phyloP scores from a whole-genome alignment of 2,888 invertebrate species.

The Tetropium fuscum region DNA sequence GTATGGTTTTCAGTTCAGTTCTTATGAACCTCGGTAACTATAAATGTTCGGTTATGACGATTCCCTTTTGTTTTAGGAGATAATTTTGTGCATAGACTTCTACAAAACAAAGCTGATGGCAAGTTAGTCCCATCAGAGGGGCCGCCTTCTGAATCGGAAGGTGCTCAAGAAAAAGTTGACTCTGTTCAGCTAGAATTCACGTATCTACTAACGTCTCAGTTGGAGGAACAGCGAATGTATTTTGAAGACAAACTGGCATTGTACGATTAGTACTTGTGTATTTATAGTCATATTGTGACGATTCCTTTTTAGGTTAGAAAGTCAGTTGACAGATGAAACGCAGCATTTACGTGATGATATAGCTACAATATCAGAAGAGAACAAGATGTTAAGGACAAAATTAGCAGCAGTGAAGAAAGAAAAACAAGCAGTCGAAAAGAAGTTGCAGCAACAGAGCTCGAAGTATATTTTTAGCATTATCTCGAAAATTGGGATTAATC shows the following conservation, averaged over 20 bases:
- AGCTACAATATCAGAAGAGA: slow-evolving; percentile 68
- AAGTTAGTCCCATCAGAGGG: slow-evolving; percentile 89
- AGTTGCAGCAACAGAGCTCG: slow-evolving; percentile 72
- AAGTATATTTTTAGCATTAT: slow-evolving; percentile 65
- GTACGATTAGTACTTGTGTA: too few relatives aligned
- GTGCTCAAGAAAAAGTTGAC: slow-evolving; percentile 87
- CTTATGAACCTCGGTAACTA: background rate
- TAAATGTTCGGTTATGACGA: background rate
- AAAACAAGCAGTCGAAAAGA: slow-evolving; percentile 78
- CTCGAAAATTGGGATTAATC: background rate
- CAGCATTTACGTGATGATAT: slow-evolving; percentile 67
- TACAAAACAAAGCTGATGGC: slow-evolving; percentile 97
- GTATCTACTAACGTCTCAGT: slow-evolving; percentile 93
- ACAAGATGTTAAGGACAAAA: slow-evolving; percentile 63
- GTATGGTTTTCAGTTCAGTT: slow-evolving; percentile 59
- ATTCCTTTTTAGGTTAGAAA: slow-evolving; percentile 56
- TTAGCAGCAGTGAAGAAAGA: slow-evolving; percentile 72
- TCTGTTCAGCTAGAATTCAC: slow-evolving; percentile 97
- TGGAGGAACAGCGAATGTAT: slow-evolving; percentile 93
- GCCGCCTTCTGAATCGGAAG: slow-evolving; percentile 71
- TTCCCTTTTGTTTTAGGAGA: slow-evolving; percentile 43
- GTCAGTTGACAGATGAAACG: slow-evolving; percentile 58
- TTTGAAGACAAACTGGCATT: slow-evolving; percentile 84
- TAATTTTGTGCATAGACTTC: slow-evolving; percentile 78
- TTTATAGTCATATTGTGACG: too few relatives aligned